Evolutionary conservation across 2,888 invertebrate genomes (phyloP).

Genomic region (Mythimna loreyi): DNA sequence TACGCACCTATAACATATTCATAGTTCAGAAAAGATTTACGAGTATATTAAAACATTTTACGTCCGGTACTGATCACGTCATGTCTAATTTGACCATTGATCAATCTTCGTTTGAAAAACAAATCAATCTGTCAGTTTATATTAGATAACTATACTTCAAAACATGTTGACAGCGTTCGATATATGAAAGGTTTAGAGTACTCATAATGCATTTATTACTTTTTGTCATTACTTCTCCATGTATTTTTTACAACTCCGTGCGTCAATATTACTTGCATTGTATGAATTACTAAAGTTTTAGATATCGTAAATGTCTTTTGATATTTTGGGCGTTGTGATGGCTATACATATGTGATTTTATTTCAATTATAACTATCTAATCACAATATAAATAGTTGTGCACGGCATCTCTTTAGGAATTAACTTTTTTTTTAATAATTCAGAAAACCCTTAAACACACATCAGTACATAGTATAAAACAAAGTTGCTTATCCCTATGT

Average conservation of each 20-base stretch:
- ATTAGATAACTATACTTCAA: conserved; percentile 66
- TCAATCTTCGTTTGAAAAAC: conserved; percentile 62
- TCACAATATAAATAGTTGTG: not conserved
- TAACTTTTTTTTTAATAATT: not conserved
- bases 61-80: conserved; percentile 55
- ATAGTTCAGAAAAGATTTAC: conserved; percentile 54
- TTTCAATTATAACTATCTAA: not conserved
- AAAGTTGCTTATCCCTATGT: too few species aligned
- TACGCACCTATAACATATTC: conserved; percentile 40
- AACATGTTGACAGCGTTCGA: conserved; percentile 64
- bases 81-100: conserved; percentile 60
- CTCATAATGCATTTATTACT: conserved; percentile 1
- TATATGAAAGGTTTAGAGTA: conserved; percentile 27
- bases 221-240: not conserved
- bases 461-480: too few species aligned
- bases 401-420: fast-evolving
- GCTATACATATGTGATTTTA: not conserved
- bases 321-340: too few species aligned
- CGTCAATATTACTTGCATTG: not conserved
- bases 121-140: conserved; percentile 67
- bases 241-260: conserved; percentile 3
- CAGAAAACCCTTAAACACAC: not conserved
- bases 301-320: too few species aligned
- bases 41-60: conserved; percentile 62
- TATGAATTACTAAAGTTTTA: too few species aligned